phyloP scores from a whole-genome alignment of 2,888 invertebrate species.

The Zaprionus obscuricornis region DNA sequence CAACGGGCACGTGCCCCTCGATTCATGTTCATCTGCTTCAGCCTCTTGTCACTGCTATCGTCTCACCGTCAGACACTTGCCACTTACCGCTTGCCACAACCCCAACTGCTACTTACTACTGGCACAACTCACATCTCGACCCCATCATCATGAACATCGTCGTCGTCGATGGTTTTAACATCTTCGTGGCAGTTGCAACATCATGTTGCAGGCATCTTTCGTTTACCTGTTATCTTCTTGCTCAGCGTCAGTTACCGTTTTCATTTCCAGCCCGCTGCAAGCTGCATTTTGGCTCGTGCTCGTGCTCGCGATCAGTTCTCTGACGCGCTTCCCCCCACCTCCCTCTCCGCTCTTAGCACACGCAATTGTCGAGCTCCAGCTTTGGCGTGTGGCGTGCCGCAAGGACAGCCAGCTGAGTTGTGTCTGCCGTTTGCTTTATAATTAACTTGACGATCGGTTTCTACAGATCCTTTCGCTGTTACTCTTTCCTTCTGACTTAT shows the following conservation, averaged over 20 bases:
- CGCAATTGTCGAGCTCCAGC: constrained; percentile 29
- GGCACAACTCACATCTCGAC: too few species aligned
- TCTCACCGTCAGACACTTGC: too few species aligned
- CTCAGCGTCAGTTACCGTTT: constrained; percentile 15
- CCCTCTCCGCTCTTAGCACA: background rate
- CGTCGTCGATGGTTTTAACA: too few species aligned
- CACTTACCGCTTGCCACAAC: background rate
- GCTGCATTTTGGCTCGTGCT: constrained; percentile 47
- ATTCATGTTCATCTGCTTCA: constrained; percentile 15
- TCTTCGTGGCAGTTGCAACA: constrained; percentile 40
- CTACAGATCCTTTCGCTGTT: constrained; percentile 1
- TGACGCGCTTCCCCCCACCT: background rate
- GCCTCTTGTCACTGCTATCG: constrained; percentile 3
- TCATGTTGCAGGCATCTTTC: constrained; percentile 50
- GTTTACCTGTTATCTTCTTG: too few species aligned
- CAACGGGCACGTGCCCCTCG: constrained; percentile 49
- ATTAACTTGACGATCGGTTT: constrained; percentile 47
- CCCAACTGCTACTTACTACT: too few species aligned
- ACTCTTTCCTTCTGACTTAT: background rate
- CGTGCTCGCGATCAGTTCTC: background rate
- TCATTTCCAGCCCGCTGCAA: constrained; percentile 41
- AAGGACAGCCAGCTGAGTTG: constrained; percentile 39
- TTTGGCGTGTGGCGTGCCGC: constrained; percentile 43
- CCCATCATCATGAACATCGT: too few species aligned
- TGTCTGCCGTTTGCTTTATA: constrained; percentile 33